Evolutionary conservation across 35 echinoderm and acorn worm species (phyloP), one percentile per base, ranked within the genome.

Genomic region (Stichopus chloronotus): DNA sequence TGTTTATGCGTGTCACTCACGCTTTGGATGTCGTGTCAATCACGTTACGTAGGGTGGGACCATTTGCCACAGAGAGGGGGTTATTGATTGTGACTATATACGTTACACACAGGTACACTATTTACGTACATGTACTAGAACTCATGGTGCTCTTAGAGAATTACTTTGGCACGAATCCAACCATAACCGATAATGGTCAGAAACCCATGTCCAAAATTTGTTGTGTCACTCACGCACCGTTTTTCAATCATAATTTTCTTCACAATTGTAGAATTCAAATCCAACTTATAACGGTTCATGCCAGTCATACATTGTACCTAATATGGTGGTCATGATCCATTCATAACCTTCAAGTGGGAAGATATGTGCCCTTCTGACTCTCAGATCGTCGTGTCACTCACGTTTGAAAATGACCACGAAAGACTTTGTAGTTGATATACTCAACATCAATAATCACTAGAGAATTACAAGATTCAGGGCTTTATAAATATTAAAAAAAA

Each of bases 1-100:
- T n/a, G n/a, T n/a, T n/a, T n/a, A n/a, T n/a, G n/a, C 81, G 81
- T 84, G 81, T 84, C 81, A 84, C 81, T 84, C 81, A 84, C 84
- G 56, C n/a, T n/a, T 68, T 68, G 8, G 63, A 71, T 71, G 65
- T 71, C 65, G 65, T 71, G 65, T 43, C 30, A 43, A 0, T 71
- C 65, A 60, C 84, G 60, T 4, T 0, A 58, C 16, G 14, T 23
- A 59, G 12, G 8, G 56, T 8, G 57, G 78, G 25, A 81, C 84
- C 57, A 87, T 87, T 87, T 87, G 7, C 84, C 84, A 87, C 57
- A 57, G 84, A 87, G 84, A 87, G 84, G 82, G 82, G 9, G 82
- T 85, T 4, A 85, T 14, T 85, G 8, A 59, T 22, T 87, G 20
- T 57, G 52, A 22, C 52, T 59, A 8, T 57, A 55, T 57, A 57